These are phyloP conservation scores for Ia io DNA, from an alignment of 2,113 vertebrate genomes.

Conservation along the genomic window DNA sequence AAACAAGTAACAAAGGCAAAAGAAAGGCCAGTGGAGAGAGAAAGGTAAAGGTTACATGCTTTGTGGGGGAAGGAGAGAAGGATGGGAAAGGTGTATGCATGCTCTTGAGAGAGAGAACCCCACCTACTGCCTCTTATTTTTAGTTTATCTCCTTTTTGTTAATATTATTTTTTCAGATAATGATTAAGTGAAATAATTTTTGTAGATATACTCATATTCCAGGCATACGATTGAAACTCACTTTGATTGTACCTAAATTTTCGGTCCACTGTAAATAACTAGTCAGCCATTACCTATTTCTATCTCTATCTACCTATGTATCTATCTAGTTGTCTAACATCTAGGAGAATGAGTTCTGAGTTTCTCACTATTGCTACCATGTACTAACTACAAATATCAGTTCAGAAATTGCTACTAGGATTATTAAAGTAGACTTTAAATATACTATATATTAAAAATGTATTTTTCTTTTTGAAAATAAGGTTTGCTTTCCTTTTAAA, in stretches of 20 bases:
- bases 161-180: not conserved
- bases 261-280: not conserved
- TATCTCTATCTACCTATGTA: not conserved
- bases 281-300: not conserved
- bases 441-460: not conserved
- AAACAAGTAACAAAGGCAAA: not conserved
- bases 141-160: not conserved
- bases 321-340: not conserved
- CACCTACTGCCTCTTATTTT: not conserved
- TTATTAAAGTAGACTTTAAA: constrained; percentile 36
- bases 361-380: constrained; percentile 20
- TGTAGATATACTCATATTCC: not conserved
- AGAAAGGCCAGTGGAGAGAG: not conserved
- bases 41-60: not conserved
- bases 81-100: not conserved
- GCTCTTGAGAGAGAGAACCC: not conserved
- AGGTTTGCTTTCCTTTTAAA: constrained; percentile 47
- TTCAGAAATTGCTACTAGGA: constrained; percentile 24
- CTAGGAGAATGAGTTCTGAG: constrained; percentile 3
- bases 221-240: not conserved
- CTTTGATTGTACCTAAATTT: not conserved
- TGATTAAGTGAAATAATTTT: not conserved
- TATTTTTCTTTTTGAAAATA: constrained; percentile 36
- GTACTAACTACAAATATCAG: constrained; percentile 5
- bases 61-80: not conserved